Percentiles rank a stretch among this genome's conserved stretches.
Evolutionary conservation across 1,140 invertebrate genomes (phyloP).

Genomic region (Drosophila equinoxialis): DNA sequence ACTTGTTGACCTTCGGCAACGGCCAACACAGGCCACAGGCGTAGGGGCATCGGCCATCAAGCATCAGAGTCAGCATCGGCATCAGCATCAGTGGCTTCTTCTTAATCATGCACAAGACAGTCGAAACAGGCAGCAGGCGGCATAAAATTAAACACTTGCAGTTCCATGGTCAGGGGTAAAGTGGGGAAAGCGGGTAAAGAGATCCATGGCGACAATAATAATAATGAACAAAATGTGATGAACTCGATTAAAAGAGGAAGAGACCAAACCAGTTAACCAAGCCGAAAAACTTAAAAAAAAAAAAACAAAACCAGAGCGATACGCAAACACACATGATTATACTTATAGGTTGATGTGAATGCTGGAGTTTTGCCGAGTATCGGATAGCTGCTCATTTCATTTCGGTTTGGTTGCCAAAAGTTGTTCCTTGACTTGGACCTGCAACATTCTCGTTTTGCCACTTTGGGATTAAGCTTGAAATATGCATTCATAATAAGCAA

Average conservation of each 20-base stretch:
- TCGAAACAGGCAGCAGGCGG: slow-evolving; percentile 56
- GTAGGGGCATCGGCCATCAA: not conserved
- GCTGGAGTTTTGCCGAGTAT: slow-evolving; percentile 19
- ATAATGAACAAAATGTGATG: slow-evolving; percentile 76
- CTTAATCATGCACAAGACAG: slow-evolving; percentile 62
- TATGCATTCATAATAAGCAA: slow-evolving; percentile 73
- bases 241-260: slow-evolving; percentile 76
- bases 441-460: slow-evolving; percentile 79
- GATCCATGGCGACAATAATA: slow-evolving; percentile 74
- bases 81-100: slow-evolving; percentile 29
- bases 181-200: not conserved
- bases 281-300: slow-evolving; percentile 19
- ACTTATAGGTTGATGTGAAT: slow-evolving; percentile 46
- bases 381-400: slow-evolving; percentile 26
- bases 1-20: slow-evolving; percentile 70
- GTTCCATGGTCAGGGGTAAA: slow-evolving; percentile 25
- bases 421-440: slow-evolving; percentile 54
- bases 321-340: slow-evolving; percentile 28
- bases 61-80: too few relatives aligned
- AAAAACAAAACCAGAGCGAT: slow-evolving; percentile 64
- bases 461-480: slow-evolving; percentile 79
- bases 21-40: slow-evolving; percentile 8
- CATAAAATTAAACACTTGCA: slow-evolving; percentile 74
- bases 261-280: slow-evolving; percentile 68
- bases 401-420: slow-evolving; percentile 57